Evolutionary conservation across 2,888 invertebrate species (phyloP), one percentile per base, ranked within the genome.

Genomic region (Ornithoptera priamus): DNA sequence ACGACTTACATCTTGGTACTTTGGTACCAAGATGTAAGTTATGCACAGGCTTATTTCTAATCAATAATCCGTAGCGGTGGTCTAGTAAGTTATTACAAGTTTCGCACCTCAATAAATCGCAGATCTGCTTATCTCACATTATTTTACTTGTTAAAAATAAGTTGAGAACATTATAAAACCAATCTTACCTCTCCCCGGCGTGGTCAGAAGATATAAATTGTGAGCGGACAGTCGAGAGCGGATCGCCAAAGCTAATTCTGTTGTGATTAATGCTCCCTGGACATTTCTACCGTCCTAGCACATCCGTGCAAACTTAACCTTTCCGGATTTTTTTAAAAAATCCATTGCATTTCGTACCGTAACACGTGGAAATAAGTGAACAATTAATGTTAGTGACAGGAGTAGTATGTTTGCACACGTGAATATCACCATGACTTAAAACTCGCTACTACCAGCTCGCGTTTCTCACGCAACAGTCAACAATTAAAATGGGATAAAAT

Each of bases 241-340:
- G 87, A 91, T 92, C 90, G 89, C 90, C 89, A 88, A 89, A 91
- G 91, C 91, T 91, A 92, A 92, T 92, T 90, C 89, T 89, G 90
- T 87, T 90, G 83, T 92, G 92, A 92, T 92, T 91, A 92, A 92
- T 92, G 92, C 87, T 85, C 79, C 85, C 85, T 88, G 88, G 88
- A 87, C 86, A 88, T 88, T 90, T 86, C 87, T 86, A 88, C 83
- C 76, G 76, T 79, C 83, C 81, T 87, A 87, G 85, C 82, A 81
- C 75, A 79, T 78, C 76, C 76, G 69, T 68, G 74, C 83, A 76
- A 84, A 79, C 72, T 75, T 80, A 71, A 71, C 53, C 70, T 73
- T 72, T 57, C 68, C 20, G 0, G 60, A 65, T 72, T 73, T 61
- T 65, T 67, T 24, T 20, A 58, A 66, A 39, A 46, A 74, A 71